Conservation (phyloP, 2,113 vertebrate genomes). For the Hyperopisus bebe region DNA sequence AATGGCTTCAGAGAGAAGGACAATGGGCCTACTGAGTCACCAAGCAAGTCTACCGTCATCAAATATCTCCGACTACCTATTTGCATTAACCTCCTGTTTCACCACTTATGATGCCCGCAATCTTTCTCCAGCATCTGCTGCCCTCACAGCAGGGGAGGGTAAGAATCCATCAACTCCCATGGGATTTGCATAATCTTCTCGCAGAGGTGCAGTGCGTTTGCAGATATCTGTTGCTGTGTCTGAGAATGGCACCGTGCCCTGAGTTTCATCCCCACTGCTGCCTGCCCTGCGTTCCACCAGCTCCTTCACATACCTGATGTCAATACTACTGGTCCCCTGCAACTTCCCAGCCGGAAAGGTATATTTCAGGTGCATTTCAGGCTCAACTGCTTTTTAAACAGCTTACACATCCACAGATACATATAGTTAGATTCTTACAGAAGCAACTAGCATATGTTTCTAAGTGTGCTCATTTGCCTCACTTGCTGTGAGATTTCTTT, state of each 20-base stretch:
- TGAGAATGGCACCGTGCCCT: slow-evolving; percentile 52
- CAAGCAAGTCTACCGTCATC: not conserved
- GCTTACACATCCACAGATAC: not conserved
- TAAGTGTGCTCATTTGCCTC: not conserved
- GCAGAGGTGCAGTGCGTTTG: slow-evolving; percentile 53
- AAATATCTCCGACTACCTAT: not conserved
- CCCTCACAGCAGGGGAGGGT: slow-evolving; percentile 61
- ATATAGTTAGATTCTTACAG: not conserved
- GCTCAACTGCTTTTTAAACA: not conserved
- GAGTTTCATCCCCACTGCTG: not conserved
- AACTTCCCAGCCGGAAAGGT: not conserved
- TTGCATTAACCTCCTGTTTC: not conserved
- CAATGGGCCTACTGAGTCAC: not conserved
- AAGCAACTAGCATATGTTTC: not conserved
- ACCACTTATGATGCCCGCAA: slow-evolving; percentile 48
- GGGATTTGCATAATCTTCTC: slow-evolving; percentile 70
- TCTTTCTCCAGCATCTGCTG: slow-evolving; percentile 68
- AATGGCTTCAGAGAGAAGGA: not conserved
- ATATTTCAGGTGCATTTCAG: not conserved
- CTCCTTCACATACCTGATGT: not conserved
- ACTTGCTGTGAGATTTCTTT: not conserved
- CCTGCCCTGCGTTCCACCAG: not conserved
- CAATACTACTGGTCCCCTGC: not conserved
- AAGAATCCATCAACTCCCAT: slow-evolving; percentile 66
- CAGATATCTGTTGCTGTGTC: slow-evolving; percentile 59